Evolutionary conservation across 2,797 vertebrate genomes (phyloP), one percentile per base, ranked within the genome.

Genomic region (Helarctos malayanus): DNA sequence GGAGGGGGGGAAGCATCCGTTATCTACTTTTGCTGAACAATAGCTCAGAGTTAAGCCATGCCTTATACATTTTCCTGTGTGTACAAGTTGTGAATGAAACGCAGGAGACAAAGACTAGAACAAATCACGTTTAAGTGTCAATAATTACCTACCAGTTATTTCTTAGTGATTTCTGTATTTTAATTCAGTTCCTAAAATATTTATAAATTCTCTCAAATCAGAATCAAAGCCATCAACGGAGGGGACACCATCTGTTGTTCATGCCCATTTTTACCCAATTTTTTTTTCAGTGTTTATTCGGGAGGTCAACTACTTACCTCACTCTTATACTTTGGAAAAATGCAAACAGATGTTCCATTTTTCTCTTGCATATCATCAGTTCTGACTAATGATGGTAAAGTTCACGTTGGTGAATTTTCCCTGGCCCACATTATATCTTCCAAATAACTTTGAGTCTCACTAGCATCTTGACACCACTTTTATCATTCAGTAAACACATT

Each of bases 401-500:
- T 98, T 98, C 95, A 96, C 65, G 59, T n/a, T 61, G 52, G 29
- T 96, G 14, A 86, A 61, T 89, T 95, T 96, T 97, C 29, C 21
- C 91, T 96, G 81, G 6, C 25, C 89, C 79, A 0, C 82, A 23
- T 94, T 96, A 41, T 32, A 61, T 83, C 45, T 94, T 92, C 71
- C 27, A 79, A 97, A 90, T 96, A 98, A 91, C 52, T 89, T 89
- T 29, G n/a, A 94, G 32, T 87, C 96, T 96, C 49, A 0, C 41
- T 97, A 90, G 10, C 78, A 98, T 85, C 49, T 94, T 97, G 91
- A 97, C 52, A 97, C 54, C 0, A 38, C 76, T 98, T 97, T 97
- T 83, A 94, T 97, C 95, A 98, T 57, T 95, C 89, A 91, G 56
- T 97, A 97, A 98, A 97, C 57, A 96, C 76, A 96, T 1, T 93